Conservation (phyloP, 1,140 invertebrate species). For the Marisa cornuarietis region DNA sequence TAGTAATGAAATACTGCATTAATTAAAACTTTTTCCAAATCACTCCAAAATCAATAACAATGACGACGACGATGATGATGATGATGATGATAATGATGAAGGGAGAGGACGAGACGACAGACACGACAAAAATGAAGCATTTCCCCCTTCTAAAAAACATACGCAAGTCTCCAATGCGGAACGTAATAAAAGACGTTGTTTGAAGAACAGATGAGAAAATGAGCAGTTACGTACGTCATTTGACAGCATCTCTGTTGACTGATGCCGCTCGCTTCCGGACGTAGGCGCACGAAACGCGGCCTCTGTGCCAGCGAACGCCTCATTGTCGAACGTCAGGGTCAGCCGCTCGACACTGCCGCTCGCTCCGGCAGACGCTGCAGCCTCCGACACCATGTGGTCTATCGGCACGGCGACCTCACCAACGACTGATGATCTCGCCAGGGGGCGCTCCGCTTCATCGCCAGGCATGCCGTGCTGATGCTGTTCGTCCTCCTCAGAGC, state of each 20-base stretch:
- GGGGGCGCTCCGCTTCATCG: too few relatives aligned
- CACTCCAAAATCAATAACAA: too few relatives aligned
- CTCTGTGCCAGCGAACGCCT: slow-evolving; percentile 16
- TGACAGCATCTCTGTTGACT: slow-evolving; percentile 13
- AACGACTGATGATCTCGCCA: neutral
- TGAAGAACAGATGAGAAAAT: neutral
- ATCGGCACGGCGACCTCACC: neutral
- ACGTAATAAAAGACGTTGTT: too few relatives aligned
- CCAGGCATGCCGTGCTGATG: too few relatives aligned
- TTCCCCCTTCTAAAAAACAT: too few relatives aligned
- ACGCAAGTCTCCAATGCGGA: too few relatives aligned
- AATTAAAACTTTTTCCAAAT: too few relatives aligned
- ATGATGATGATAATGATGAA: too few relatives aligned
- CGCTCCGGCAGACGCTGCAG: neutral
- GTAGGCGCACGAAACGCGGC: slow-evolving; percentile 1
- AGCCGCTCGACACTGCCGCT: neutral
- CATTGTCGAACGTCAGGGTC: slow-evolving; percentile 23
- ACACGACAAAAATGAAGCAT: too few relatives aligned
- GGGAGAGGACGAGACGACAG: too few relatives aligned
- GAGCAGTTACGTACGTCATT: slow-evolving; percentile 15
- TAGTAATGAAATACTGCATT: too few relatives aligned
- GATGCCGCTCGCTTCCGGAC: slow-evolving; percentile 20
- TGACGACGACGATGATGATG: too few relatives aligned
- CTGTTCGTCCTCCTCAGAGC: slow-evolving; percentile 5
- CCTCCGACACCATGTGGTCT: neutral